Conservation (phyloP, 1,140 invertebrate species). For the Papilio helenus region DNA sequence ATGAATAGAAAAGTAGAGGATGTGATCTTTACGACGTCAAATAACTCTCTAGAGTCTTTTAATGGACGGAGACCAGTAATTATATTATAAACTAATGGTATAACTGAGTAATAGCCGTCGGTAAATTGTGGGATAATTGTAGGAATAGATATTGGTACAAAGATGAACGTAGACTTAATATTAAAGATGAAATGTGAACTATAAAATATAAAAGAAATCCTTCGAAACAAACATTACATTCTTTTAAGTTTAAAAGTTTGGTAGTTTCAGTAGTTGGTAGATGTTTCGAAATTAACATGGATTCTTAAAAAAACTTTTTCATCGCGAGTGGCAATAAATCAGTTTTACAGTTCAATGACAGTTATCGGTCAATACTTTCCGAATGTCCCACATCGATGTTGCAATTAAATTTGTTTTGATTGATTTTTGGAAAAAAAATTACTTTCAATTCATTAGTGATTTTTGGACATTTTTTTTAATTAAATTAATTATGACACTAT, state of each 20-base stretch:
- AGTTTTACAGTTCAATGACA: conserved; percentile 15
- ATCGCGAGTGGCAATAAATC: neutral
- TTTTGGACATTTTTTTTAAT: neutral
- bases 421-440: conserved; percentile 2
- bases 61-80: conserved; percentile 6
- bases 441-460: neutral
- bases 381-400: conserved; percentile 7
- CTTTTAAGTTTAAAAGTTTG: no score
- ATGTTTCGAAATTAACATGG: neutral
- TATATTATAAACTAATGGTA: conserved; percentile 27
- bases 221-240: neutral
- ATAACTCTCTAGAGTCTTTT: conserved; percentile 2
- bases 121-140: conserved; percentile 22
- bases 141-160: conserved; percentile 1
- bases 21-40: conserved; percentile 17
- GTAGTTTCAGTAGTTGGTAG: no score
- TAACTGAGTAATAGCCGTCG: neutral
- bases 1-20: neutral
- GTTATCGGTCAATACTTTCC: conserved; percentile 7
- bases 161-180: neutral
- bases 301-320: neutral
- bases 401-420: conserved; percentile 24
- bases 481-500: no score
- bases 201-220: conserved; percentile 5
- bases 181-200: neutral